Base-by-base conservation (phyloP, 2,113 vertebrate species). In the Vanacampus margaritifer region DNA sequence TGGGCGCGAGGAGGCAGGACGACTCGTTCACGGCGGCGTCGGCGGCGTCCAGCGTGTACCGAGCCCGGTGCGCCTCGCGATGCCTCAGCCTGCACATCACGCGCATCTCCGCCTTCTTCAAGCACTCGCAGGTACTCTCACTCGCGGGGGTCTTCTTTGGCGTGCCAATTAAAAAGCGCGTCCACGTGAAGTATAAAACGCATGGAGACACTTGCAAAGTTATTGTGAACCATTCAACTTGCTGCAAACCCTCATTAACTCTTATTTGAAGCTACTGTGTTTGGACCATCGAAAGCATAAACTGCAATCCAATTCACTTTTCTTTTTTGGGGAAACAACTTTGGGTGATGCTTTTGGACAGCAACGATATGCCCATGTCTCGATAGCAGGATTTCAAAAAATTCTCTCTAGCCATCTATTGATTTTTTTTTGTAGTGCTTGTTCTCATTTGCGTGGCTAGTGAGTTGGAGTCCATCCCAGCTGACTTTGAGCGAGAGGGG, bases 1-100 rank as follows among this genome's bases (percentile, higher is more conserved):
- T 84, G 73, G 83, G 85, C 4, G 91, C 92, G 50, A 91, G 92
- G 84, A 92, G 90, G 82, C 92, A 91, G 85, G 95, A 96, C 75
- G 96, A 96, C 79, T 89, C 91, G 65, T 91, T 94, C 88, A 90
- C 93, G 76, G 79, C 92, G 19, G 86, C 56, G 45, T 13, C 46
- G 24, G 54, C 54, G 54, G 54, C 54, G 14, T 32, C 54, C 79
- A 93, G 94, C 28, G 80, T 95, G 68, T 93, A 89, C 81, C 90
- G 93, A 81, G 95, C 96, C 57, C 92, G 96, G 90, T 98, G 96
- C 92, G 89, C 94, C 53, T 94, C 96, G 81, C 91, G 96, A 82
- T 98, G 96, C 88, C 94, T 98, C 71, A 96, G 96, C 63, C 92
- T 98, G 87, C 96, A 97, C 91, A 95, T 97, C 91, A 98, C 95